Evolutionary conservation across 2,113 vertebrate species (phyloP).

Genomic region (Odocoileus virginianus): DNA sequence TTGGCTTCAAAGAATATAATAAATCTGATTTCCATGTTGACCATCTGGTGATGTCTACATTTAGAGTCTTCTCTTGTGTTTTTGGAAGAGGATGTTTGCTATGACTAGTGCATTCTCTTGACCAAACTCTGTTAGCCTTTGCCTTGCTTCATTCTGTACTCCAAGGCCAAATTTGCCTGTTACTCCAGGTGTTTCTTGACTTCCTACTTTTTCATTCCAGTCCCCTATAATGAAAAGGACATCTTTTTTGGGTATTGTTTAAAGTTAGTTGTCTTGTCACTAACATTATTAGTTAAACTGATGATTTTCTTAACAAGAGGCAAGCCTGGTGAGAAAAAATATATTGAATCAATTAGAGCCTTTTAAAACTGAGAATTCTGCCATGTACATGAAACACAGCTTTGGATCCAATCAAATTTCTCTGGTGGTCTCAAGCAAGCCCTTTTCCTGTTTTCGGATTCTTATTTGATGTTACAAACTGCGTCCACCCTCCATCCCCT

Average conservation of each 20-base stretch:
- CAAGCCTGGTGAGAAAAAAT: neutral
- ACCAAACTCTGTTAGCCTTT: neutral
- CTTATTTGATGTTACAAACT: neutral
- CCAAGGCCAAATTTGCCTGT: neutral
- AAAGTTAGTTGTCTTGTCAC: neutral
- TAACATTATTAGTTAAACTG: neutral
- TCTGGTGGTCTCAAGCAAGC: neutral
- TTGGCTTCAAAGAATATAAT: neutral
- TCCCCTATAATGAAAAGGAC: neutral
- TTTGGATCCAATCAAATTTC: neutral
- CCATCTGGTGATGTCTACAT: neutral
- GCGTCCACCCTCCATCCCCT: neutral
- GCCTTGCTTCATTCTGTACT: neutral
- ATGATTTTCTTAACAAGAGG: neutral
- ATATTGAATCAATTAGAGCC: neutral
- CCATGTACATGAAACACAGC: neutral
- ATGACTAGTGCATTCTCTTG: neutral
- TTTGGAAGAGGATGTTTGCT: neutral
- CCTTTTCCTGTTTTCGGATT: neutral
- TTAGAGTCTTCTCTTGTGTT: neutral
- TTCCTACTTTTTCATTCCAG: neutral
- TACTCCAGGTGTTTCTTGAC: neutral
- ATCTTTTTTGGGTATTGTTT: neutral
- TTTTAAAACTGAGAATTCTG: neutral
- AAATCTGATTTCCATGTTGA: rapidly evolving